Conservation (phyloP, 2,113 vertebrate species). For the Coryphaenoides rupestris region DNA sequence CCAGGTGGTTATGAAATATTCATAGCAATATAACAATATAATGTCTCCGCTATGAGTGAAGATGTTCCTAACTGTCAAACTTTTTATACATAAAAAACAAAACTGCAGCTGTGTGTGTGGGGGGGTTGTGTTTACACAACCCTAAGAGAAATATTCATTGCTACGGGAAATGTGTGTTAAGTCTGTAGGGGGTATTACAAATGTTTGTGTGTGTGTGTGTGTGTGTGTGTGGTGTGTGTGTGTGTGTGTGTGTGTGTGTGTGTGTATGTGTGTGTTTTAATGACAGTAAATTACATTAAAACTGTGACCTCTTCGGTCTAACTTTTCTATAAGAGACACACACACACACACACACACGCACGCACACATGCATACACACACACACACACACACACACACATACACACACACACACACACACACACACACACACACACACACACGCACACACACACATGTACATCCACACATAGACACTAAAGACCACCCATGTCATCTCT, state of each 20-base stretch:
- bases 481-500: slow-evolving; percentile 26
- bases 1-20: no score
- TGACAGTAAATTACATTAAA: slow-evolving; percentile 9
- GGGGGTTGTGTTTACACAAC: background rate
- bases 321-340: background rate
- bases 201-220: background rate
- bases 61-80: no score
- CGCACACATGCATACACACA: background rate
- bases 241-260: background rate
- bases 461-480: background rate
- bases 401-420: slow-evolving; percentile 2
- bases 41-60: no score
- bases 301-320: background rate
- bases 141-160: no score
- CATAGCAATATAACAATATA: no score
- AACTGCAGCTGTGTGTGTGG: background rate
- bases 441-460: background rate
- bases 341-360: slow-evolving; percentile 5
- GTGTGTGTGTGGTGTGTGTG: background rate
- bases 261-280: no score
- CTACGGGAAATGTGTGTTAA: slow-evolving; percentile 11
- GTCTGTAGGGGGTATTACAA: slow-evolving; percentile 7
- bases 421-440: slow-evolving; percentile 6
- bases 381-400: slow-evolving; percentile 1
- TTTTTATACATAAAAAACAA: no score